Percentiles rank a stretch among this genome's conserved stretches.
phyloP scores from a whole-genome alignment of 2,113 vertebrate species.

The Excalfactoria chinensis region DNA sequence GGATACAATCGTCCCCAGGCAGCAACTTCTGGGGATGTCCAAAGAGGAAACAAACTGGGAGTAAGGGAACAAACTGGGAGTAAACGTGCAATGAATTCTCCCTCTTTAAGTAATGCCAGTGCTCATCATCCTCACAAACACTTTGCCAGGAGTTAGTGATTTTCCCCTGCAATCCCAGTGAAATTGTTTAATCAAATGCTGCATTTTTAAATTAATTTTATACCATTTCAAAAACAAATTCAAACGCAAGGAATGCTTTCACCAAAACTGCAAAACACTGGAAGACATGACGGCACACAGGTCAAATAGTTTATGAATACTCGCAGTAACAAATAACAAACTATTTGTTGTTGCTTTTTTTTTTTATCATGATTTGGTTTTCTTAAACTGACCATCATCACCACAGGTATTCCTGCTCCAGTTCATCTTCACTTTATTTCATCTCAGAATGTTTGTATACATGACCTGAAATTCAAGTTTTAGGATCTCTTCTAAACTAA shows the following conservation, averaged over 20 bases:
- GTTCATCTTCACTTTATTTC: not conserved
- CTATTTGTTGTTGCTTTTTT: not conserved
- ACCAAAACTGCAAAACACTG: not conserved
- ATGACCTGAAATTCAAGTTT: constrained; percentile 57
- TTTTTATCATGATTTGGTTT: not conserved
- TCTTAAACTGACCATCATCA: not conserved
- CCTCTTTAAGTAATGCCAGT: not conserved
- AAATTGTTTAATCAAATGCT: not conserved
- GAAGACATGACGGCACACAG: not conserved
- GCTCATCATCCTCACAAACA: not conserved
- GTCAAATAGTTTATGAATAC: not conserved
- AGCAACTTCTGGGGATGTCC: not conserved
- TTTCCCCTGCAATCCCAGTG: not conserved
- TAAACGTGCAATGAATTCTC: not conserved
- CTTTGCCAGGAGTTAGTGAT: not conserved
- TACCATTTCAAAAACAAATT: not conserved
- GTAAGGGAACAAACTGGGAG: too few species aligned
- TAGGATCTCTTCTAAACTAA: constrained; percentile 12
- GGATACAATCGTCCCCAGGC: not conserved
- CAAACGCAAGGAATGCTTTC: not conserved
- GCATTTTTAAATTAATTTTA: not conserved
- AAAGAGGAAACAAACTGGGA: not conserved
- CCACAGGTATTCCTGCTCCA: not conserved
- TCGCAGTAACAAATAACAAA: not conserved
- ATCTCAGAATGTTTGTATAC: not conserved